Evolutionary conservation across 2,888 invertebrate genomes (phyloP), one percentile per base, ranked within the genome.

Genomic region (Ceraclea dissimilis): DNA sequence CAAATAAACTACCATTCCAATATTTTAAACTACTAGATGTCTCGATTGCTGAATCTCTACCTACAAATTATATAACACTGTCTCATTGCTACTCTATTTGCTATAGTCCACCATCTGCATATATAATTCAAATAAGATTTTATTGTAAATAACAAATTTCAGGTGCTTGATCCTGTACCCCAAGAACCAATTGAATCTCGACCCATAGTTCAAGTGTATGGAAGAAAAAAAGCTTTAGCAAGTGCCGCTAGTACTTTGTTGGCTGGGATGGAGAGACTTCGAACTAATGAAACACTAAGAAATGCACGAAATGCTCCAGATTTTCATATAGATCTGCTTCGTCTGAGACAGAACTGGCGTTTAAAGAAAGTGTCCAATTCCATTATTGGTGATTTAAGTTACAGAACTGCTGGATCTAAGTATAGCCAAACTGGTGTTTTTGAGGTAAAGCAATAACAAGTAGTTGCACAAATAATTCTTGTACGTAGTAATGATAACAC

Each of bases 331-430:
- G 96, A 97, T 68, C 72, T 97, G 54, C 70, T 96, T 21, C 79
- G 92, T 57, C 76, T 97, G 48, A 74, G 97, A 39, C 95, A 96
- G 68, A 93, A 93, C 68, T 97, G 96, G 96, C 79, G 96, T 49
- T 72, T 97, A n/a, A 94, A 96, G 69, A 96, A 96, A 76, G 93
- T 94, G 1, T 93, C 93, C 0, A 94, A 93, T 69, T 87, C 90
- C 0, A 97, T 97, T 56, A 88, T 97, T 52, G 97, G 97, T 0
- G 97, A 97, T 73, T 80, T 97, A 5, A 96, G 96, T 70, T 97
- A 96, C 68, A 82, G 93, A 60, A 94, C 95, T 67, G 95, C 95
- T 61, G 96, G 96, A 1, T 96, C 95, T 0, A 90, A 94, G 68
- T 96, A 90, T 69, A 86, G 86, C 59, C 94, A 95, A 74, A 90